Base-by-base conservation (phyloP, 2,113 vertebrate species). In the Cavia porcellus region DNA sequence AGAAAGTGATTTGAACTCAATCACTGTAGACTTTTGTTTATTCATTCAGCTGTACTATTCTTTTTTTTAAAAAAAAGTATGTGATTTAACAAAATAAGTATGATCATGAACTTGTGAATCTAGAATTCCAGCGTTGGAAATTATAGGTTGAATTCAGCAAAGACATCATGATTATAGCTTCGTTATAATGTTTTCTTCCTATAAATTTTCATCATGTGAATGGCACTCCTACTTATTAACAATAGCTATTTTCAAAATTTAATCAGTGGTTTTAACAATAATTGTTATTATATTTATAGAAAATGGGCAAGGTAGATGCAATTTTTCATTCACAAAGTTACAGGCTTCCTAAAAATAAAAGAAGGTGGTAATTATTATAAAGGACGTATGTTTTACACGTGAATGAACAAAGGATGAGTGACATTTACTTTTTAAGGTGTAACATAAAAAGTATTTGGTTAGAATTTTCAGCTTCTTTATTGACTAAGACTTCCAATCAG, bases 321-420 rank as follows among this genome's bases (percentile, higher is more conserved):
- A 32, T 90, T 91, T 74, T 8, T 87, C 97, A 96, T 93, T 96
- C 84, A 93, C 72, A 95, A 74, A 94, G 77, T 93, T 97, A 70
- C 47, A 97, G 68, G 45, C 96, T 97, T 96, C 74, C 92, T 97
- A 94, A 97, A 96, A 96, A 96, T 95, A 95, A 96, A 96, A 62
- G 50, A 82, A 93, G 28, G 66, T 96, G 90, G 35, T 92, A 94
- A 97, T 97, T 98, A 97, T 95, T 81, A 64, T 62, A 94, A 47
- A 79, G 92, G 95, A 89, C 57, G 86, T 84, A 90, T 35, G 80
- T 88, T 97, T 97, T 98, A 35, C 57, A 72, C 86, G 32, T 80
- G 57, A 96, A 97, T 97, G 79, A 91, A 92, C 55, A 95, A 13
- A 94, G 50, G 25, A 59, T 24, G 47, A 86, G 19, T 86, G 77